Percentiles rank a stretch among this genome's conserved stretches.
Conservation (phyloP, 1,140 invertebrate genomes). For the Pseudomyrmex dendroicus region DNA sequence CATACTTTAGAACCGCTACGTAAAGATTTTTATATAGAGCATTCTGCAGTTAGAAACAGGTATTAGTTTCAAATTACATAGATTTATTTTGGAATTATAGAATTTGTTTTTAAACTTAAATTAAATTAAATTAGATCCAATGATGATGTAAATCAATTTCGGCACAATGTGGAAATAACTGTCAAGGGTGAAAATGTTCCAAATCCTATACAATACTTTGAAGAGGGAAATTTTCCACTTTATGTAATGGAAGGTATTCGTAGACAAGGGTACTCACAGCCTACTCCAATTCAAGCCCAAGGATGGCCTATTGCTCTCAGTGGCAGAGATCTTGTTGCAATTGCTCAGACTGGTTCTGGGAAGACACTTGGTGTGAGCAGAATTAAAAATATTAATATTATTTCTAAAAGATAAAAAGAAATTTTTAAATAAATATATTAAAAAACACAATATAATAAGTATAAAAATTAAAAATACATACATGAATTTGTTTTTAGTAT, state of each 20-base stretch:
- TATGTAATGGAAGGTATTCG: constrained; percentile 85
- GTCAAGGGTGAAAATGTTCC: constrained; percentile 87
- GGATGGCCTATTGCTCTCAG: constrained; percentile 90
- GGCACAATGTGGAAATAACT: constrained; percentile 86
- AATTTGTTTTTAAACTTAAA: constrained; percentile 25
- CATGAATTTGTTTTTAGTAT: constrained; percentile 86
- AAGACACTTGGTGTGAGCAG: constrained; percentile 89
- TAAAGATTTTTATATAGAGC: constrained; percentile 90
- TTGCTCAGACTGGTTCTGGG: constrained; percentile 91
- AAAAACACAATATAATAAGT: too few relatives aligned
- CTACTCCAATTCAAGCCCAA: constrained; percentile 89
- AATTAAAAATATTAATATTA: constrained; percentile 85
- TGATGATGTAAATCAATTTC: constrained; percentile 86
- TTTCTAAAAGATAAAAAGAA: constrained; percentile 24
- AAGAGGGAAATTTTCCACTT: constrained; percentile 88
- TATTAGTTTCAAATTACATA: constrained; percentile 66
- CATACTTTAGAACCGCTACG: constrained; percentile 87
- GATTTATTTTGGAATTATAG: not conserved
- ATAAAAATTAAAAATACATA: constrained; percentile 12
- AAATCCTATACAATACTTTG: constrained; percentile 88
- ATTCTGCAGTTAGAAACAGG: constrained; percentile 86
- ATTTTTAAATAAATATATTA: not conserved
- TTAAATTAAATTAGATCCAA: constrained; percentile 79
- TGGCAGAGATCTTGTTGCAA: constrained; percentile 90
- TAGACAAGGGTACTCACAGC: constrained; percentile 87